Evolutionary conservation across 2,797 vertebrate genomes (phyloP).

Genomic region (Otus scops): DNA sequence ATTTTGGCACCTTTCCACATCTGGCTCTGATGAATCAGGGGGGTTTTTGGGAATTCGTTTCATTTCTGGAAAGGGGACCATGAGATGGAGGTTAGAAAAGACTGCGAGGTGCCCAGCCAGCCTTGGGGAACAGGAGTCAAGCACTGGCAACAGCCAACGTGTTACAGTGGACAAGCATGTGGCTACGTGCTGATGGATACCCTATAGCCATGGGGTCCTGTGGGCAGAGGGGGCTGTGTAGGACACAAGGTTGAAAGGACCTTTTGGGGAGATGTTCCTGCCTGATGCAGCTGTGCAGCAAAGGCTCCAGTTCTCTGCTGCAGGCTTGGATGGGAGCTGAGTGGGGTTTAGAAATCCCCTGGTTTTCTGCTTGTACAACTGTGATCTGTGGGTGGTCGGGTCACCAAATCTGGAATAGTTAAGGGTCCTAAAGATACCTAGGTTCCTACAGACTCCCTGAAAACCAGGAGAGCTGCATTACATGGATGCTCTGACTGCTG

Average conservation of each 20-base stretch:
- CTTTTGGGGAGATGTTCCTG: background rate
- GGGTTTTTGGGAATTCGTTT: background rate
- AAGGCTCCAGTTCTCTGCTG: background rate
- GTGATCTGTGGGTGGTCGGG: accelerated
- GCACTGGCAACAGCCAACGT: background rate
- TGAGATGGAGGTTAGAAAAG: background rate
- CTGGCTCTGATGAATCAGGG: background rate
- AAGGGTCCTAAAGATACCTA: background rate
- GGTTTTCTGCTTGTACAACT: background rate
- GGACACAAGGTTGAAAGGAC: background rate
- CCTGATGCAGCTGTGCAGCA: background rate
- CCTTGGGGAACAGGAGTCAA: background rate
- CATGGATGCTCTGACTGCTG: background rate
- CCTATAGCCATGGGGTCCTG: background rate
- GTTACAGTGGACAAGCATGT: background rate
- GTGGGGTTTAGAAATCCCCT: background rate
- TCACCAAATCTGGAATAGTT: background rate
- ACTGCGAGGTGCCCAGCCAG: background rate
- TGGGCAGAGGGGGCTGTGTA: background rate
- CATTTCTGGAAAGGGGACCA: background rate
- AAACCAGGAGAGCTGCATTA: background rate
- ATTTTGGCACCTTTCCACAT: background rate
- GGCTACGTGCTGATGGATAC: background rate
- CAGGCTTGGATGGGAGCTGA: background rate
- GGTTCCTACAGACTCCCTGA: background rate